Evolutionary conservation across 2,888 invertebrate genomes (phyloP).

Genomic region (Drosophila greeni): DNA sequence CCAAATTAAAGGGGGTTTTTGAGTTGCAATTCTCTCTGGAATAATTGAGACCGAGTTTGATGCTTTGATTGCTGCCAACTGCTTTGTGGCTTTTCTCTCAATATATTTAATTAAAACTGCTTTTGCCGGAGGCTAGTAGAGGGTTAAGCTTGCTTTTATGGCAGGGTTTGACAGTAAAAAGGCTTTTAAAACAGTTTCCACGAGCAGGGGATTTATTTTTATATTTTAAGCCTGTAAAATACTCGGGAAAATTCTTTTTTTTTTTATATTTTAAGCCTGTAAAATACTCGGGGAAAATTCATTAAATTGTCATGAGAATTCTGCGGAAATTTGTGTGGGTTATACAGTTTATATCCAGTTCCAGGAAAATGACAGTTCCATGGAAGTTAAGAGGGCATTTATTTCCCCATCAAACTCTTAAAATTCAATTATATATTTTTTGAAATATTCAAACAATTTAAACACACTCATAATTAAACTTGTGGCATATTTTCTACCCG

Average conservation of each 20-base stretch:
- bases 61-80: slow-evolving; percentile 5
- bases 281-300: neutral
- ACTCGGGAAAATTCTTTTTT: neutral
- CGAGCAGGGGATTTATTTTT: neutral
- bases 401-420: too few species aligned
- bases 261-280: neutral
- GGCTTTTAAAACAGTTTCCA: neutral
- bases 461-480: neutral
- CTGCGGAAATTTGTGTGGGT: neutral
- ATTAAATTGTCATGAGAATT: neutral
- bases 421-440: too few species aligned
- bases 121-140: neutral
- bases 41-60: slow-evolving; percentile 17
- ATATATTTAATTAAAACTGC: slow-evolving; percentile 8
- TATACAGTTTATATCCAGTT: neutral
- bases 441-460: too few species aligned
- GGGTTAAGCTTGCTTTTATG: neutral
- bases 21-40: slow-evolving; percentile 3
- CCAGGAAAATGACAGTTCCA: neutral
- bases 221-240: neutral
- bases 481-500: neutral
- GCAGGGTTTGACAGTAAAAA: neutral
- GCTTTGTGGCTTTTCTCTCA: slow-evolving; percentile 3
- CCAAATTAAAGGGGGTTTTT: slow-evolving; percentile 8
- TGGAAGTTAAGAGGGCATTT: neutral